Conservation (phyloP, 2,888 invertebrate genomes). For the Megastigmus dorsalis region DNA sequence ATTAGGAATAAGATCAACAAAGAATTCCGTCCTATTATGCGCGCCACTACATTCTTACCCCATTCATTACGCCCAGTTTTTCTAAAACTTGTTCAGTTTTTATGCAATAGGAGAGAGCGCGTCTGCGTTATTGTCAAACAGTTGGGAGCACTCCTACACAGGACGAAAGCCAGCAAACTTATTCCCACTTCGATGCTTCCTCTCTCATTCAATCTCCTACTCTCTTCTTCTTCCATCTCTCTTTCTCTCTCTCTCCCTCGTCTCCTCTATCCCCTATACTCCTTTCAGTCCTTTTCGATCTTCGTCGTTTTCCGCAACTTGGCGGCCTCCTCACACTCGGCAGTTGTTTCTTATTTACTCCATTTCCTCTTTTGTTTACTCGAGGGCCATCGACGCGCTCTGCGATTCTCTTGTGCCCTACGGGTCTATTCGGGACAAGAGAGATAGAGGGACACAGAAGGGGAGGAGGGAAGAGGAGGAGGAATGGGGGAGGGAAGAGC, state of each 20-base stretch:
- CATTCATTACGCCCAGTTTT: too few relatives aligned
- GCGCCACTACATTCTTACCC: too few relatives aligned
- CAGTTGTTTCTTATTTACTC: slow-evolving; percentile 70
- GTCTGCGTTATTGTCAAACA: slow-evolving; percentile 4
- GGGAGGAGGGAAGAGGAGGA: neutral
- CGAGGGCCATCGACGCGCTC: slow-evolving; percentile 58
- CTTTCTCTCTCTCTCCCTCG: neutral
- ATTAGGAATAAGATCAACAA: too few relatives aligned
- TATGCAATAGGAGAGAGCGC: neutral
- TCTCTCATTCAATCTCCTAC: neutral
- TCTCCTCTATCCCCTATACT: neutral
- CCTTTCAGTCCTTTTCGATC: slow-evolving; percentile 10
- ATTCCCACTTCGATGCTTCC: slow-evolving; percentile 35
- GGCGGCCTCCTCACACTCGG: slow-evolving; percentile 56
- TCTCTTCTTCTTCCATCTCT: neutral
- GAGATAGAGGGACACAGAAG: too few relatives aligned
- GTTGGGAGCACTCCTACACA: neutral
- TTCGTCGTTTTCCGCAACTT: slow-evolving; percentile 38
- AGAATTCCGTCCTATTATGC: too few relatives aligned
- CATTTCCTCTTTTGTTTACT: slow-evolving; percentile 70
- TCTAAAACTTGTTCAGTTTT: slow-evolving; percentile 13
- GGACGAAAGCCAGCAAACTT: slow-evolving; percentile 25
- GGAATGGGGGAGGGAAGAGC: neutral
- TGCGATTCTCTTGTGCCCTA: slow-evolving; percentile 25
- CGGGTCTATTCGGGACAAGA: slow-evolving; percentile 35